A percentile compares a stretch with the other conserved stretches of the same genome.
Conservation (phyloP, 2,113 vertebrate species). For the Carlito syrichta region DNA sequence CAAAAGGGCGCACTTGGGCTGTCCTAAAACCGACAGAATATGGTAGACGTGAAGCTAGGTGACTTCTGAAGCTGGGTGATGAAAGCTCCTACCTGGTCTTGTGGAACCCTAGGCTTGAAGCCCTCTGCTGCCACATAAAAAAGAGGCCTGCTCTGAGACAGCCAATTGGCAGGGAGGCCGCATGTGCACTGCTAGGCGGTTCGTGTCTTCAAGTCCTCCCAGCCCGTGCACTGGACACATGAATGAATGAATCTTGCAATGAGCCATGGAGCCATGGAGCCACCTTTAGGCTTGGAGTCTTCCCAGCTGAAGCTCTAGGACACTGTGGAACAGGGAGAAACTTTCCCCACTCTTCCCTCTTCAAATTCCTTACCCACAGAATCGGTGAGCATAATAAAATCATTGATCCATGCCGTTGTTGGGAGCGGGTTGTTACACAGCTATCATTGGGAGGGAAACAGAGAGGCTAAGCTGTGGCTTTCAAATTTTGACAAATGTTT, state of each 20-base stretch:
- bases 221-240: too few relatives aligned
- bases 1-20: not conserved
- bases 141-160: not conserved
- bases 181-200: not conserved
- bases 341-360: not conserved
- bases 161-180: not conserved
- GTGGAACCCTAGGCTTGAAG: not conserved
- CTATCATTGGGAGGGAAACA: not conserved
- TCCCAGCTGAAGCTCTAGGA: not conserved
- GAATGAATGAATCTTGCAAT: not conserved
- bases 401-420: not conserved
- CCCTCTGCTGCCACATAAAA: too few relatives aligned
- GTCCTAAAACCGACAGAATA: not conserved
- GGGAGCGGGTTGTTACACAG: not conserved
- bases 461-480: not conserved
- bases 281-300: not conserved
- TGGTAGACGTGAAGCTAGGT: not conserved
- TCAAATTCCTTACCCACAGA: not conserved
- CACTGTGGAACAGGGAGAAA: not conserved
- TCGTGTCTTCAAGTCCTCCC: not conserved
- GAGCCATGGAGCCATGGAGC: not conserved
- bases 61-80: not conserved
- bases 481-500: not conserved
- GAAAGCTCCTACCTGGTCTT: not conserved
- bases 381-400: not conserved